Conservation (phyloP, 2,888 invertebrate genomes). For the Lucinisca nassula region DNA sequence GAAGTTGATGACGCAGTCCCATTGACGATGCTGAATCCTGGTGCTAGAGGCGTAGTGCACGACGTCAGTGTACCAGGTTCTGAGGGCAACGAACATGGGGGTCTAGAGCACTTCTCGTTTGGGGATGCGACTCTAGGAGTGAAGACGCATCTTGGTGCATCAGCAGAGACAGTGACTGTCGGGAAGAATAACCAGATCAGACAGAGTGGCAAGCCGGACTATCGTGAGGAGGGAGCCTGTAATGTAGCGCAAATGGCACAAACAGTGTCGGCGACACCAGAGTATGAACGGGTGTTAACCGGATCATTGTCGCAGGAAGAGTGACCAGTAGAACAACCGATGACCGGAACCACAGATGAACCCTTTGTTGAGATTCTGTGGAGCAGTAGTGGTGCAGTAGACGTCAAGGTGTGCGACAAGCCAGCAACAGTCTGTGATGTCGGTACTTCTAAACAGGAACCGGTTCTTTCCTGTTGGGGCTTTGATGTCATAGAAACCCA, state of each 20-base stretch:
- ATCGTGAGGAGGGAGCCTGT: neutral
- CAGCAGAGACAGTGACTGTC: neutral
- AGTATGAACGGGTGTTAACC: neutral
- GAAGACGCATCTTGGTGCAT: neutral
- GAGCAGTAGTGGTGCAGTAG: neutral
- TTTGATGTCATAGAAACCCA: neutral
- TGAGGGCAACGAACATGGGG: neutral
- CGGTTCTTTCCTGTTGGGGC: neutral
- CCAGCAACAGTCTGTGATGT: neutral
- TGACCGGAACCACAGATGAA: neutral
- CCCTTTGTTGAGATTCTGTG: neutral
- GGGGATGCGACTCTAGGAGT: neutral
- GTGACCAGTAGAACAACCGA: neutral
- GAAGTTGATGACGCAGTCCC: constrained; percentile 32
- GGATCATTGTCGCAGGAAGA: neutral
- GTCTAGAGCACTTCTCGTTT: neutral
- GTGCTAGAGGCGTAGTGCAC: neutral
- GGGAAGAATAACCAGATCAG: neutral
- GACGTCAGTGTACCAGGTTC: neutral
- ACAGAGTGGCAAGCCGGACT: neutral
- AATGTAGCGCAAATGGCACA: neutral
- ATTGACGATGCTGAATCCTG: constrained; percentile 1
- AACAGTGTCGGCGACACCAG: too few relatives aligned
- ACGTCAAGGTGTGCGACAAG: neutral
- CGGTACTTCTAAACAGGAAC: neutral